A percentile compares a stretch with the other conserved stretches of the same genome.
Conservation (phyloP, 2,113 vertebrate species). For the Nothoprocta pentlandii region DNA sequence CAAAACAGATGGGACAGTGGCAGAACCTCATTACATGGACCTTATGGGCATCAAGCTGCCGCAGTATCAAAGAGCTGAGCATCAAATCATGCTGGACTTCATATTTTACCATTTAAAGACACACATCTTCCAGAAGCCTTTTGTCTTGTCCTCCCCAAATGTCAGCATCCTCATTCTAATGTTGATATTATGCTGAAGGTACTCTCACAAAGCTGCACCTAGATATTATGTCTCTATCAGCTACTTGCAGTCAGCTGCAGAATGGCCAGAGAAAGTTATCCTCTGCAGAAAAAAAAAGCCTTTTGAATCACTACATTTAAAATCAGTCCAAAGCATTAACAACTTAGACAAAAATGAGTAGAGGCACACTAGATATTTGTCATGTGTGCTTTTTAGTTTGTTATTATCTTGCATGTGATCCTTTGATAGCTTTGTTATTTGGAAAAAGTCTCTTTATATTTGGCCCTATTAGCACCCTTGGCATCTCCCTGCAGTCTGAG, state of each 20-base stretch:
- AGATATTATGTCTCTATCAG: neutral
- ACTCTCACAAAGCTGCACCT: neutral
- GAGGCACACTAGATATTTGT: neutral
- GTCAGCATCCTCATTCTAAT: neutral
- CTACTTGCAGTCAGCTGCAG: neutral
- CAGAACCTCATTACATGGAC: slow-evolving; percentile 25
- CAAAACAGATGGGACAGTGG: slow-evolving; percentile 14
- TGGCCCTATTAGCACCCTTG: neutral
- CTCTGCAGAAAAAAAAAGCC: fast-evolving
- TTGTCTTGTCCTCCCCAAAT: neutral
- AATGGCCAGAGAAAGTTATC: neutral
- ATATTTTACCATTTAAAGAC: neutral
- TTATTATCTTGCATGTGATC: neutral
- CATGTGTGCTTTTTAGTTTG: neutral
- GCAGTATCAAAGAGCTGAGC: neutral
- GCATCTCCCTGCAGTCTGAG: fast-evolving
- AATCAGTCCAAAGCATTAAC: neutral
- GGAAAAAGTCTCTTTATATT: neutral
- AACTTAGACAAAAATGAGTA: fast-evolving
- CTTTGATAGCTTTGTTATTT: neutral
- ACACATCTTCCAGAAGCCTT: neutral
- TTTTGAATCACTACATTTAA: neutral
- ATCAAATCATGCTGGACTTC: neutral
- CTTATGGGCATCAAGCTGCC: neutral
- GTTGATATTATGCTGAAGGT: neutral